Base-by-base conservation (phyloP, 2,797 vertebrate species). In the Acanthurus lineatus region DNA sequence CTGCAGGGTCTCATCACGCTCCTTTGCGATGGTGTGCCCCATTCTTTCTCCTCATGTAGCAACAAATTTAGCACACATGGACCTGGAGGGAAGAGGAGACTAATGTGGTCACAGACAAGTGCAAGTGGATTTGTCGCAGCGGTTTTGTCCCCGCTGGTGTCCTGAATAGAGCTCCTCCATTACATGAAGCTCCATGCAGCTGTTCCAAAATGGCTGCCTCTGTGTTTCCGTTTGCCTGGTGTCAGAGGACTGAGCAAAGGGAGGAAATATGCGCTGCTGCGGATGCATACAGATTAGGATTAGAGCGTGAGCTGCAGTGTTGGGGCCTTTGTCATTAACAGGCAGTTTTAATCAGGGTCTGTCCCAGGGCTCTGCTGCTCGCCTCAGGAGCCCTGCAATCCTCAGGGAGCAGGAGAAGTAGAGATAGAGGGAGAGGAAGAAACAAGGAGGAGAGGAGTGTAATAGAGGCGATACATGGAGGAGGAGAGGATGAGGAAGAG, bases 191-290 rank as follows among this genome's bases (percentile, higher is more conserved):
- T 92, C 81, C 70, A 88, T 86, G 84, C 89, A 91, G 93, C 85
- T 88, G 88, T 91, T 90, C 82, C 93, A 95, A 95, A 96, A 95
- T 95, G 94, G 94, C 93, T 88, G 91, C 93, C 83, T 68, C 68
- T 82, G 79, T 65, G 85, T 83, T 92, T 91, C 83, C 78, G 74
- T 88, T 86, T 49, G 74, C 65, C 72, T 84, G 88, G 84, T 89
- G 89, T 91, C 90, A 79, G 83, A 87, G 83, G 63, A 81, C 65
- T 76, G 65, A 85, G 83, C 73, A 54, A 69, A 64, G 75, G 66
- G 83, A 79, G 79, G 75, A 92, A 88, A 90, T 86, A 75, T 79
- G 81, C 66, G 83, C 79, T 78, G 69, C 81, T 74, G 80, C 54
- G 66, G 89, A 88, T 82, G 84, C 84, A 92, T 86, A 85, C 90